Conservation (phyloP, 2,888 invertebrate genomes). For the Quadriops clusia region DNA sequence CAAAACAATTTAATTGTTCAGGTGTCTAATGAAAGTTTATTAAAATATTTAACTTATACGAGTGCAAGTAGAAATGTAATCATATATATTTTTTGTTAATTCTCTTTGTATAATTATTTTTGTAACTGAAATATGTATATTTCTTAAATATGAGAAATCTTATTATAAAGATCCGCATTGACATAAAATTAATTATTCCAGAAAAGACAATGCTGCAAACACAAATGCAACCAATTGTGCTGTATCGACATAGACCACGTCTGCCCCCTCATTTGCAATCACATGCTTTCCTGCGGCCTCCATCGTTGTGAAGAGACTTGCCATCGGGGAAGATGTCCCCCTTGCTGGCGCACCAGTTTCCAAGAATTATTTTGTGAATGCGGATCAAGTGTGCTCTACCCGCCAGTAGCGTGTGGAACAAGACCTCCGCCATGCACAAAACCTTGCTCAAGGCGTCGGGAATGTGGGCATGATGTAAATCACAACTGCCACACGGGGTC, state of each 20-base stretch:
- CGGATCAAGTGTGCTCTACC: conserved; percentile 72
- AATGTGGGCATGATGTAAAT: conserved; percentile 71
- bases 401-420: conserved; percentile 89
- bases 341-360: conserved; percentile 69
- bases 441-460: conserved; percentile 62
- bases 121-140: too few relatives aligned
- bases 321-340: conserved; percentile 74
- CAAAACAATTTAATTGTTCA: too few relatives aligned
- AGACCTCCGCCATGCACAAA: conserved; percentile 66
- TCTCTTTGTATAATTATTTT: not conserved
- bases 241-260: conserved; percentile 80
- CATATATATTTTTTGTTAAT: too few relatives aligned
- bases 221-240: conserved; percentile 82
- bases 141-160: conserved; percentile 1
- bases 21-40: too few relatives aligned
- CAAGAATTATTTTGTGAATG: conserved; percentile 88
- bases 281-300: conserved; percentile 71
- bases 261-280: conserved; percentile 73
- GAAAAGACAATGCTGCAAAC: conserved; percentile 74
- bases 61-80: too few relatives aligned
- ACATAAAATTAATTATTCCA: conserved; percentile 26
- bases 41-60: too few relatives aligned
- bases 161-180: not conserved
- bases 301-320: conserved; percentile 85
- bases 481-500: conserved; percentile 71